These are phyloP conservation scores for Brienomyrus brachyistius DNA, from an alignment of 2,113 vertebrate genomes.

Conservation along the genomic window DNA sequence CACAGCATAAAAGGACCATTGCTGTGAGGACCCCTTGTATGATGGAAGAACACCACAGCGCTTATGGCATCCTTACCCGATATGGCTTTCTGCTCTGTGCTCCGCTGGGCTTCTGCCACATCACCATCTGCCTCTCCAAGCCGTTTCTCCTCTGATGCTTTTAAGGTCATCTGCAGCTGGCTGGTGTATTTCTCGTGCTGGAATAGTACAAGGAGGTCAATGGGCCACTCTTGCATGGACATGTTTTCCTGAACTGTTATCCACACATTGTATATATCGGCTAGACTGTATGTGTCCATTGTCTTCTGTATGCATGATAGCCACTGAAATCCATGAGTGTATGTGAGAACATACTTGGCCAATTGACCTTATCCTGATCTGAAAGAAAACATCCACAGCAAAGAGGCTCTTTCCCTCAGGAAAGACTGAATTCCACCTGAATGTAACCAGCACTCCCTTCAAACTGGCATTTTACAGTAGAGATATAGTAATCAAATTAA, in stretches of 20 bases:
- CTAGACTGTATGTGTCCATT: neutral
- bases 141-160: constrained; percentile 54
- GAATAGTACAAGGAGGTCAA: constrained; percentile 23
- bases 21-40: neutral
- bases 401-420: neutral
- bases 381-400: neutral
- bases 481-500: neutral
- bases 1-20: neutral
- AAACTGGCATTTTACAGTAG: neutral
- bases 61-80: constrained; percentile 51
- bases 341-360: neutral
- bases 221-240: neutral
- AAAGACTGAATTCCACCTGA: neutral
- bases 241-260: neutral
- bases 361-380: neutral
- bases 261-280: neutral
- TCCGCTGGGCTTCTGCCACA: constrained; percentile 44
- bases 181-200: constrained; percentile 98
- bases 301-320: neutral
- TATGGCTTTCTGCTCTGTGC: constrained; percentile 68
- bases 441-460: neutral
- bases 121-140: constrained; percentile 55
- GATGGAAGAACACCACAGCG: neutral
- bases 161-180: constrained; percentile 78
- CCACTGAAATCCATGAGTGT: neutral